A percentile compares a stretch with the other conserved stretches of the same genome.
Conservation (phyloP, 1,140 invertebrate species). For the Lepidotrigona ventralis region DNA sequence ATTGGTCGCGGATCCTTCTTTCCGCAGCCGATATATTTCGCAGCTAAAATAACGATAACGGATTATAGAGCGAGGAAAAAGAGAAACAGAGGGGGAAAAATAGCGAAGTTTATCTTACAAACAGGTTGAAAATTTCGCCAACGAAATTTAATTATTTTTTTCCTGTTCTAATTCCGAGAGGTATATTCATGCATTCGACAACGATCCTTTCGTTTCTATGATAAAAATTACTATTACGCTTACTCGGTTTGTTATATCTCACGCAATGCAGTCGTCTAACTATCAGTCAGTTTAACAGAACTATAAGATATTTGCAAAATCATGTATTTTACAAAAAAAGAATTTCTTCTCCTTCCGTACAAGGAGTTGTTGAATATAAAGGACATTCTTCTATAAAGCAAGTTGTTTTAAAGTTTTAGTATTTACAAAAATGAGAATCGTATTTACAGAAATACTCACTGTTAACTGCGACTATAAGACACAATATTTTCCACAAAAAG, state of each 20-base stretch:
- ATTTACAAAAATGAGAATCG: too few species aligned
- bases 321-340: neutral
- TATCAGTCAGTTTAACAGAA: too few species aligned
- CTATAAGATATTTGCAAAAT: neutral
- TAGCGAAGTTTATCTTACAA: neutral
- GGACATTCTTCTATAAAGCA: too few species aligned
- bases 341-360: too few species aligned
- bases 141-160: neutral
- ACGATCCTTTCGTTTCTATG: slow-evolving; percentile 42
- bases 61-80: neutral
- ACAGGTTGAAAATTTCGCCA: neutral
- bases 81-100: neutral
- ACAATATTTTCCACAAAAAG: too few species aligned
- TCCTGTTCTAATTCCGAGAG: neutral
- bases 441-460: too few species aligned
- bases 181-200: slow-evolving; percentile 9
- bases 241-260: slow-evolving; percentile 35
- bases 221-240: slow-evolving; percentile 54
- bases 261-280: slow-evolving; percentile 19
- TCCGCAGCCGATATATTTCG: neutral
- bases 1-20: neutral
- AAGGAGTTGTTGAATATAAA: too few species aligned
- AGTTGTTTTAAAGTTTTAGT: too few species aligned
- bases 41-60: neutral
- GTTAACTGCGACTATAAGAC: too few species aligned